Evolutionary conservation across 2,797 vertebrate genomes (phyloP), one percentile per base, ranked within the genome.

Genomic region (Sebastes steindachneri): DNA sequence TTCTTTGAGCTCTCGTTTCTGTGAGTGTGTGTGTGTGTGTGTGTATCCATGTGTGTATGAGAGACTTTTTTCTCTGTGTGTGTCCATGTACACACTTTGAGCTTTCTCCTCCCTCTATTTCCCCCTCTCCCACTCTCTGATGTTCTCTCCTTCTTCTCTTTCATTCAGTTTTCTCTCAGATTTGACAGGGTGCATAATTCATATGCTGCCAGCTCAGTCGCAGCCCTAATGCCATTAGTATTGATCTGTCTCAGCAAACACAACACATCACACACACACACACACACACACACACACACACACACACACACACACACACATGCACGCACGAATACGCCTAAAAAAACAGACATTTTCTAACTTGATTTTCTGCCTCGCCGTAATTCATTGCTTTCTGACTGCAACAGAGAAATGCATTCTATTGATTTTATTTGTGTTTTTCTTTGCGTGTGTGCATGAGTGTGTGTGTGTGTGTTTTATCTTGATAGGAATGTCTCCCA

Each of bases 101-200:
- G 35, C 59, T 54, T 72, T 59, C 31, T 7, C 72, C 74, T 71
- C 60, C 45, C 66, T 72, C 29, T 51, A 60, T 64, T 87, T 72
- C 65, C 35, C 31, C 45, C n/a, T 70, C 55, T n/a, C 67, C 53
- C 7, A 1, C 71, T 70, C 35, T 3, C 58, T 17, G 15, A 19
- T 53, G 26, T 9, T 67, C 69, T 28, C 41, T 81, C 67, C 79
- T 69, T 76, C 54, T 66, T 71, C 63, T 81, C 71, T 70, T 86
- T 77, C 78, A 54, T 80, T 82, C 80, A 67, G 0, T 70, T 45
- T 68, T 76, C 77, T 74, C 66, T 2, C 90, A 85, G 41, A 73
- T 92, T 85, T 91, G 92, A 93, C 91, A 79, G 83, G 75, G 68
- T 91, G 87, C 92, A 95, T 95, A 92, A 94, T 93, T 93, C 89